phyloP scores from a whole-genome alignment of 2,888 invertebrate genomes.

The Acrobeloides nanus region DNA sequence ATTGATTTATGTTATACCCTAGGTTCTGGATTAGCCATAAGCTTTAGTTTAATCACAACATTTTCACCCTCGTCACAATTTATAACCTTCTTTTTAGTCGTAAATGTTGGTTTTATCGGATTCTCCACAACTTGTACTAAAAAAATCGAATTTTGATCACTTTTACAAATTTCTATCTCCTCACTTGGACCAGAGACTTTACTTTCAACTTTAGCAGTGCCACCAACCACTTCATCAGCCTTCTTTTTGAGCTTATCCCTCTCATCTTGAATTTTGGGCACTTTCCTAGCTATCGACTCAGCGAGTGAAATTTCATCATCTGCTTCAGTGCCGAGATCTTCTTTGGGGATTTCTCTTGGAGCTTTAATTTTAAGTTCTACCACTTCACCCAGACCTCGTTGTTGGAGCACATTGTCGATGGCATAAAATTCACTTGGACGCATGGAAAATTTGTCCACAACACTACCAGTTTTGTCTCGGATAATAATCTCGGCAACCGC shows the following conservation, averaged over 20 bases:
- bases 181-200: too few relatives aligned
- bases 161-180: too few relatives aligned
- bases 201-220: conserved; percentile 4
- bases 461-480: conserved; percentile 4
- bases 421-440: neutral
- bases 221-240: conserved; percentile 10
- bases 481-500: conserved; percentile 7
- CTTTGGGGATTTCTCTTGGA: conserved; percentile 16
- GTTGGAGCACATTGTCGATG: conserved; percentile 5
- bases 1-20: conserved; percentile 61
- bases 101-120: conserved; percentile 8
- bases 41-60: conserved; percentile 64
- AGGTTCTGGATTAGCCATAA: conserved; percentile 85
- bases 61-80: neutral
- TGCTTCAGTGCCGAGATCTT: conserved; percentile 26
- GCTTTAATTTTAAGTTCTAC: conserved; percentile 7
- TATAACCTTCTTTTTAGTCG: conserved; percentile 4
- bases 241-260: conserved; percentile 3
- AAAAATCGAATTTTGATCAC: too few relatives aligned
- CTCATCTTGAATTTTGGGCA: conserved; percentile 7
- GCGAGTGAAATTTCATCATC: conserved; percentile 25
- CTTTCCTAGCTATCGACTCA: conserved; percentile 10
- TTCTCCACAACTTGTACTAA: conserved; percentile 3
- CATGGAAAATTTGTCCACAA: conserved; percentile 2
- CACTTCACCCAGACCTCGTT: conserved; percentile 8